phyloP scores from a whole-genome alignment of 2,113 vertebrate genomes.

The Psephotus haematonotus region DNA sequence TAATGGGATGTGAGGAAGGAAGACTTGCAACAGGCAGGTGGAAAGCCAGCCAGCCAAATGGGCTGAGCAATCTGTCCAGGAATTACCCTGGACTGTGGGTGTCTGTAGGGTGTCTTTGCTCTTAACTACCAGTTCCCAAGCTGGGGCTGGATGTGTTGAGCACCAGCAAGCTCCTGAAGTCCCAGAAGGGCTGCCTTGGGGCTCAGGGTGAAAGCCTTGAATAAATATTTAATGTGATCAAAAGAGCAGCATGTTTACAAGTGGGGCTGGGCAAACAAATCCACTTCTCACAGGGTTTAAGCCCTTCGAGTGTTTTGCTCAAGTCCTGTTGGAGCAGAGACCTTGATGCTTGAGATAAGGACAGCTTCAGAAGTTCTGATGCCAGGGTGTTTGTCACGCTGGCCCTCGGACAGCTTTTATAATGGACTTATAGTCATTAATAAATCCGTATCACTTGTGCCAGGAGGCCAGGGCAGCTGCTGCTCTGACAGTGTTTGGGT shows the following conservation, averaged over 20 bases:
- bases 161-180: neutral
- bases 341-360: slow-evolving; percentile 27
- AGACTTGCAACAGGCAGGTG: neutral
- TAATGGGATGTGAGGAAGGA: neutral
- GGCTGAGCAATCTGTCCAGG: neutral
- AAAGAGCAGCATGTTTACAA: neutral
- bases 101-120: neutral
- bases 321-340: slow-evolving; percentile 1
- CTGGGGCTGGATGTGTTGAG: neutral
- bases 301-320: neutral
- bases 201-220: neutral
- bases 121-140: neutral
- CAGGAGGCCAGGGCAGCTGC: slow-evolving; percentile 45
- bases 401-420: slow-evolving; percentile 21
- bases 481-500: neutral
- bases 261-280: slow-evolving; percentile 13
- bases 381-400: neutral
- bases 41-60: neutral
- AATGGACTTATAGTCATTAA: slow-evolving; percentile 32
- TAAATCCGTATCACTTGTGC: slow-evolving; percentile 7
- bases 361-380: neutral
- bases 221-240: neutral
- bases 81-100: neutral
- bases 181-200: neutral
- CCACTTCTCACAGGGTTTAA: neutral